These are phyloP conservation scores for Phymastichus coffea DNA, from an alignment of 1,140 invertebrate genomes.

Conservation along the genomic window DNA sequence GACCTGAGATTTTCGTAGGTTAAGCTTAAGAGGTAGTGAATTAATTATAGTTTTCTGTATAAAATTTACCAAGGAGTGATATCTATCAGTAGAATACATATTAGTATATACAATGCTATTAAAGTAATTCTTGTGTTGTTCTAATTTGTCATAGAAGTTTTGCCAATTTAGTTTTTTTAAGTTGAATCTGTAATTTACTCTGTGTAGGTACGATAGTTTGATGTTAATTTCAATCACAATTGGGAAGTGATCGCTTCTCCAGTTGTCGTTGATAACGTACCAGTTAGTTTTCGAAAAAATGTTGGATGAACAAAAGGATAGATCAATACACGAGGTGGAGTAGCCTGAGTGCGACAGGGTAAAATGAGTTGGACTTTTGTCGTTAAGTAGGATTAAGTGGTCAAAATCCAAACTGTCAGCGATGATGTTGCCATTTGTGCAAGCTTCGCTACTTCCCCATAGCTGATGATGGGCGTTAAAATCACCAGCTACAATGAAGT, in stretches of 20 bases:
- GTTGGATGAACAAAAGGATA: background rate
- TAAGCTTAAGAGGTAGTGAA: too few relatives aligned
- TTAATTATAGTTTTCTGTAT: too few relatives aligned
- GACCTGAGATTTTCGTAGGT: too few relatives aligned
- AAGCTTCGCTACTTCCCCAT: background rate
- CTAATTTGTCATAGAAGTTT: too few relatives aligned
- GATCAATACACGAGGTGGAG: background rate
- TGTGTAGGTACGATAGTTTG: background rate
- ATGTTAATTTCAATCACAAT: background rate
- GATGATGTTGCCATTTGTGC: background rate
- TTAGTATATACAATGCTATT: too few relatives aligned
- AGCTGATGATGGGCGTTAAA: constrained; percentile 11
- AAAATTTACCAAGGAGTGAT: too few relatives aligned
- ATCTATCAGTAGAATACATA: too few relatives aligned
- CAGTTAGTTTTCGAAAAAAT: background rate
- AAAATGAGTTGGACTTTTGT: background rate
- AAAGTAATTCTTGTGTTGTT: too few relatives aligned
- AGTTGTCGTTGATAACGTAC: background rate
- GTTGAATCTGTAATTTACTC: background rate
- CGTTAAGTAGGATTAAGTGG: background rate
- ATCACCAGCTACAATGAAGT: constrained; percentile 25
- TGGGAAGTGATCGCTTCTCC: background rate
- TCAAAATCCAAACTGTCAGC: background rate
- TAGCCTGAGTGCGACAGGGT: background rate
- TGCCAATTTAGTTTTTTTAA: background rate